phyloP scores from a whole-genome alignment of 2,797 vertebrate genomes.

The Pampus argenteus region DNA sequence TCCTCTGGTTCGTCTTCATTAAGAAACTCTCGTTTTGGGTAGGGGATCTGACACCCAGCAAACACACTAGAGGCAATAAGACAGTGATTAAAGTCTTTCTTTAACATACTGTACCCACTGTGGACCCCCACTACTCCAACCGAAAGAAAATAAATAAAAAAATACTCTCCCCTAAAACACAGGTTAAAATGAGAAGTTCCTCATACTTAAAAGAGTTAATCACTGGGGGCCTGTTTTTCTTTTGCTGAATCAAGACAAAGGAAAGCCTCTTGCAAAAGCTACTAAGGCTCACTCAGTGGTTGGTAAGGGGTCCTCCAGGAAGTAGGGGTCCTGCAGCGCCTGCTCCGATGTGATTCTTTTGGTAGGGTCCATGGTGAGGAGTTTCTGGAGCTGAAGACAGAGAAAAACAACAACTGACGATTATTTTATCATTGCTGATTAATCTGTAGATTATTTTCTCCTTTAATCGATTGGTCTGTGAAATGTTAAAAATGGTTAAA shows the following conservation, averaged over 20 bases:
- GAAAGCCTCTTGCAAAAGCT: not conserved
- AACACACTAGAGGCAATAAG: slow-evolving; percentile 88
- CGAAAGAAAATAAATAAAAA: not conserved
- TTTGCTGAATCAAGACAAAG: slow-evolving; percentile 13
- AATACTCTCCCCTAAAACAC: not conserved
- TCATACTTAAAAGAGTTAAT: slow-evolving; percentile 7
- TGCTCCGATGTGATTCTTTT: slow-evolving; percentile 98
- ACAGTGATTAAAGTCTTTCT: slow-evolving; percentile 11
- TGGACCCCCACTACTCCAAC: not conserved
- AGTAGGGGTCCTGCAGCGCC: slow-evolving; percentile 95
- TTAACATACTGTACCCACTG: too few species aligned
- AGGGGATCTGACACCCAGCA: slow-evolving; percentile 98
- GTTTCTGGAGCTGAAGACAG: slow-evolving; percentile 92
- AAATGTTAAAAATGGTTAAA: too few species aligned
- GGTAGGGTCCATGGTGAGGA: slow-evolving; percentile 98
- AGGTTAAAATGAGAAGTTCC: not conserved
- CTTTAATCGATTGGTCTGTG: too few species aligned
- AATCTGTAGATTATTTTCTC: not conserved
- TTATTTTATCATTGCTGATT: not conserved
- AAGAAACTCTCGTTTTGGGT: slow-evolving; percentile 97
- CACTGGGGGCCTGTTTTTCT: not conserved
- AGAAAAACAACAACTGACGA: not conserved
- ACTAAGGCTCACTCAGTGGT: slow-evolving; percentile 91
- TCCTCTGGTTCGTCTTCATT: slow-evolving; percentile 98
- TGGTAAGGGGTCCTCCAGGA: slow-evolving; percentile 96